phyloP scores from a whole-genome alignment of 2,797 vertebrate genomes.

The Heteromormyrus szaboi region DNA sequence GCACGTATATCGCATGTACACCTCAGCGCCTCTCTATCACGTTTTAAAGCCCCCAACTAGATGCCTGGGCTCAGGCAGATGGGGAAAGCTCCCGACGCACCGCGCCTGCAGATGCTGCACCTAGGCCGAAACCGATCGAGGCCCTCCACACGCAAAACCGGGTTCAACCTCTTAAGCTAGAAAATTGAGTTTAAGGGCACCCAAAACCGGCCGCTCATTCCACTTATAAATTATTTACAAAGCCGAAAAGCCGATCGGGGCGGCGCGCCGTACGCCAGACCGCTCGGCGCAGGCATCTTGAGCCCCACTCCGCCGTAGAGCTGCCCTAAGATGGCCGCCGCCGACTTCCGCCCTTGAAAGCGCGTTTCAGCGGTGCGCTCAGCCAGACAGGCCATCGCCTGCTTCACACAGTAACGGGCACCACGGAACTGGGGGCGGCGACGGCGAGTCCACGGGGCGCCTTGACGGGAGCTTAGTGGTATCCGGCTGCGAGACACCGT shows the following conservation, averaged over 20 bases:
- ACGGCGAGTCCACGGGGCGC: conserved; percentile 46
- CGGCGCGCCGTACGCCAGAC: not conserved
- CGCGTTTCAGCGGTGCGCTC: conserved; percentile 11
- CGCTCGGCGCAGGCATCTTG: conserved; percentile 43
- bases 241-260: not conserved
- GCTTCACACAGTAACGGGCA: not conserved
- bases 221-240: not conserved
- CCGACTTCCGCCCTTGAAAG: conserved; percentile 64
- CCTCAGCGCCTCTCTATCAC: not conserved
- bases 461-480: not conserved
- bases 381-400: not conserved
- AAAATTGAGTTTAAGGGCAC: not conserved
- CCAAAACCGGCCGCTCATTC: not conserved
- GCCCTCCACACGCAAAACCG: not conserved
- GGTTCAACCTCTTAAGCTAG: not conserved
- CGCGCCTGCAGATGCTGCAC: not conserved
- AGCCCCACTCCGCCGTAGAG: conserved; percentile 45
- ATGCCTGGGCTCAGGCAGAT: not conserved
- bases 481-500: not conserved
- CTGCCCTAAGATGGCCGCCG: conserved; percentile 73
- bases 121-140: not conserved
- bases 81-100: not conserved
- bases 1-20: not conserved
- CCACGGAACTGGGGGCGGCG: conserved; percentile 45
- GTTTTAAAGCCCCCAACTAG: not conserved